These are phyloP conservation scores for Polylopha cassiicola DNA, from an alignment of 2,888 invertebrate species.

Conservation along the genomic window DNA sequence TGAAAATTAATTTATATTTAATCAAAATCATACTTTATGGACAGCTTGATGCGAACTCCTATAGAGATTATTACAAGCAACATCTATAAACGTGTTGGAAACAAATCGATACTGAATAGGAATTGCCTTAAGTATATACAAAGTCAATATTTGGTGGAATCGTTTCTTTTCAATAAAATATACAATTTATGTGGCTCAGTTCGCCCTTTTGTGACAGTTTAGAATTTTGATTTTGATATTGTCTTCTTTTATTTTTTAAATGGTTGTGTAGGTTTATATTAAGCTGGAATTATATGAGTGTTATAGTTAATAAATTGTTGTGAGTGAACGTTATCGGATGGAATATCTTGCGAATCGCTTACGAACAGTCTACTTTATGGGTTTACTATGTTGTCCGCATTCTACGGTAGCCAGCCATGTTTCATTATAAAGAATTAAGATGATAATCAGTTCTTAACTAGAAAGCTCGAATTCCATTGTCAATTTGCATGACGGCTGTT, in stretches of 20 bases:
- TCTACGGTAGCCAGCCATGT: constrained; percentile 48
- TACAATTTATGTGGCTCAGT: constrained; percentile 47
- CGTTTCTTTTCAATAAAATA: constrained; percentile 45
- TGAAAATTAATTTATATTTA: constrained; percentile 45
- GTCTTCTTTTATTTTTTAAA: constrained; percentile 36
- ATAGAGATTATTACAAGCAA: constrained; percentile 40
- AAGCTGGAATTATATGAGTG: constrained; percentile 7
- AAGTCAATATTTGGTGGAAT: constrained; percentile 46
- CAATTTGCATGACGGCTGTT: constrained; percentile 30
- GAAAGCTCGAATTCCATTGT: constrained; percentile 40
- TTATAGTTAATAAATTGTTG: constrained; percentile 14
- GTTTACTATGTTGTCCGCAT: constrained; percentile 34
- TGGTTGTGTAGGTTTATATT: constrained; percentile 1
- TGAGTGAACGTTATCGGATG: constrained; percentile 11
- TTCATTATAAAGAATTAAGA: constrained; percentile 55
- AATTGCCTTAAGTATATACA: constrained; percentile 48
- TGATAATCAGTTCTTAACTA: constrained; percentile 52
- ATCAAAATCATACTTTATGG: constrained; percentile 47
- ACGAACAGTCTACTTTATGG: constrained; percentile 41
- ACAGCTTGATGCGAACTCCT: constrained; percentile 44
- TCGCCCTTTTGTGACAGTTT: constrained; percentile 37
- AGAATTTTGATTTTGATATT: constrained; percentile 48
- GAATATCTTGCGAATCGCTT: constrained; percentile 31
- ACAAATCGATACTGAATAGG: constrained; percentile 60
- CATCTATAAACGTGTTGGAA: constrained; percentile 43